Evolutionary conservation across 2,888 invertebrate species (phyloP), one percentile per base, ranked within the genome.

Genomic region (Agrochola macilenta): DNA sequence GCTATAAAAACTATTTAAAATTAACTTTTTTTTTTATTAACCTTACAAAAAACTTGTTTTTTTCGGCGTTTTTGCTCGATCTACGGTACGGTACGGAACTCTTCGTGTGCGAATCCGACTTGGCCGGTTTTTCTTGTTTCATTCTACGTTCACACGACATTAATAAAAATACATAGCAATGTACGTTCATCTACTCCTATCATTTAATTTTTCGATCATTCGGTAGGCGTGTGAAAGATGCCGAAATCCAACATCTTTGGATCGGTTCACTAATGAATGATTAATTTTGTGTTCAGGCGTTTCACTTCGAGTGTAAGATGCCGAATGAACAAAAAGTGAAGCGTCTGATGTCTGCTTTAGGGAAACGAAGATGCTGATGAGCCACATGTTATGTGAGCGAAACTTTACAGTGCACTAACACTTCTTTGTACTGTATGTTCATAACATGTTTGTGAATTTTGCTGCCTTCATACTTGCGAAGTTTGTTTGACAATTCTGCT

Each of bases 381-480:
- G 30, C 57, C 35, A 58, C 69, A 69, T 58, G n/a, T 58, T 35
- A 35, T 58, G 69, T 58, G 63, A 39, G 39, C 5, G 17, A 72
- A 39, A 75, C 71, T 86, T 73, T 39, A 9, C 30, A 65, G 61
- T 74, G 84, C 76, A 82, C 73, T 80, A 73, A 70, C 61, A 80
- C 74, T 74, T 75, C 84, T 82, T 86, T 79, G 82, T 73, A 65
- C 68, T 65, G 52, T 65, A 66, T 78, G 78, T 68, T 85, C 78
- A 78, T 83, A 86, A 76, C 71, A 60, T 78, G 74, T 61, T 84
- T 69, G n/a, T 65, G 81, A 83, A 78, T 81, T 74, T 81, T 83
- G 84, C 81, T 83, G 81, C 66, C 61, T 71, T 35, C 60, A 8
- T 75, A 71, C 64, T 79, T 70, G 11, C 9, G 4, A 83, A 85